Evolutionary conservation across 30 jellyfish, hydroid and myxozoan species (phyloP), one percentile per base, ranked within the genome.

Genomic region (Hydractinia echinata): DNA sequence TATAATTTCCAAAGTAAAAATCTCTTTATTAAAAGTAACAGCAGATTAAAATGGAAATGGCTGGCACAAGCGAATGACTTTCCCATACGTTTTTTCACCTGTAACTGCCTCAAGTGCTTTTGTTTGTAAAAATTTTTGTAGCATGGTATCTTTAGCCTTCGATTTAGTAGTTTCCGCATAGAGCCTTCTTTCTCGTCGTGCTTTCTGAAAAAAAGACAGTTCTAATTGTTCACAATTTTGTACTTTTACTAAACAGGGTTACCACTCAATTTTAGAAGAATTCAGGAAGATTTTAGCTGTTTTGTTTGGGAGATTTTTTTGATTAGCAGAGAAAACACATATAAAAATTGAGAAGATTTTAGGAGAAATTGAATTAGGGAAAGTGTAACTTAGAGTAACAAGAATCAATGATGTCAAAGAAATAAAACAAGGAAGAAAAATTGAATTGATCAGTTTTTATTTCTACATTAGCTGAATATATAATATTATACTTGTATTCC

Each of bases 21-120:
- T 30, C 44, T 2, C 44, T 30, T 30, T 30, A 30, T 30, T 30
- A 30, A 30, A 30, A 30, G 44, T 30, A 30, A 30, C 44, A 30
- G 44, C 44, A 30, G 44, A 30, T 30, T 30, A 30, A 30, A 30
- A 30, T 30, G 44, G 44, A 30, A 30, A 30, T 30, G 44, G 44
- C 44, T 30, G 2, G 44, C 44, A 30, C 44, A 30, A 30, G 44
- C 44, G 2, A 30, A 30, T 30, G 44, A 30, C 44, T 30, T 30
- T 30, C 13, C 20, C 85, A 39, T 76, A 89, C 96, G 91, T 89
- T 44, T 67, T 73, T 66, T 53, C 79, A 15, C 96, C 96, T 54
- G 95, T 86, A 5, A 91, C 97, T 48, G 90, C 83, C 54, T 83
- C 95, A 51, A 91, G 84, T 4, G 96, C 97, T 69, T 85, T 83